Evolutionary conservation across 2,113 vertebrate species (phyloP).

Genomic region (Tautogolabrus adspersus): DNA sequence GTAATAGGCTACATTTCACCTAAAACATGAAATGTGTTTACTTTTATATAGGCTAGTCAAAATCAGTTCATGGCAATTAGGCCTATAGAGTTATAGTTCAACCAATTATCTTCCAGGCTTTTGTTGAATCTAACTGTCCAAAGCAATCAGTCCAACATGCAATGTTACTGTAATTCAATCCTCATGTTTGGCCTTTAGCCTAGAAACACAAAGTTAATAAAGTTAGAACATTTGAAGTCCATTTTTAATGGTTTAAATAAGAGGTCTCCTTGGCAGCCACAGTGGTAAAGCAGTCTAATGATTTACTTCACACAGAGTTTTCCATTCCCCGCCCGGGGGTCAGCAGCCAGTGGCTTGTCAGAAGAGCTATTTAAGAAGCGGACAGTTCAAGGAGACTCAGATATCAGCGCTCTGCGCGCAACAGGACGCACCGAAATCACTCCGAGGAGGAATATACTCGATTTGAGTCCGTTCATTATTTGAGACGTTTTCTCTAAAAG

Average conservation of each 20-base stretch:
- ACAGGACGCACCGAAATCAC: constrained; percentile 32
- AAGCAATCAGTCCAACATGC: not conserved
- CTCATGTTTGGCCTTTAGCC: not conserved
- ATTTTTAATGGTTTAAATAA: not conserved
- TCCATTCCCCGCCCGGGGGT: constrained; percentile 65
- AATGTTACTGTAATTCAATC: not conserved
- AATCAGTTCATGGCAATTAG: not conserved
- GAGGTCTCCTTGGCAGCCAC: not conserved
- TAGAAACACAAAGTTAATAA: not conserved
- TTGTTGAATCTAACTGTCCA: not conserved
- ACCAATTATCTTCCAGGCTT: not conserved
- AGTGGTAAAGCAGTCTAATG: constrained; percentile 59
- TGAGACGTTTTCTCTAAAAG: constrained; percentile 12
- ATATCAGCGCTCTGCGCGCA: constrained; percentile 62
- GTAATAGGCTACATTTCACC: not conserved
- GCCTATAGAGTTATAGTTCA: not conserved
- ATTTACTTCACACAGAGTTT: constrained; percentile 58
- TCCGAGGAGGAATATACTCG: not conserved
- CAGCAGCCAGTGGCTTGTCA: constrained; percentile 71
- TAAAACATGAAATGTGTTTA: not conserved
- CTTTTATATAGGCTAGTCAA: not conserved
- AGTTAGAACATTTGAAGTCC: not conserved
- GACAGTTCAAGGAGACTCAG: constrained; percentile 69
- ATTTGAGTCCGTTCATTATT: not conserved
- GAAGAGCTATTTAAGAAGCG: constrained; percentile 81